Conservation (phyloP, 30 jellyfish, hydroid and myxozoan species). For the Mastigias papua region DNA sequence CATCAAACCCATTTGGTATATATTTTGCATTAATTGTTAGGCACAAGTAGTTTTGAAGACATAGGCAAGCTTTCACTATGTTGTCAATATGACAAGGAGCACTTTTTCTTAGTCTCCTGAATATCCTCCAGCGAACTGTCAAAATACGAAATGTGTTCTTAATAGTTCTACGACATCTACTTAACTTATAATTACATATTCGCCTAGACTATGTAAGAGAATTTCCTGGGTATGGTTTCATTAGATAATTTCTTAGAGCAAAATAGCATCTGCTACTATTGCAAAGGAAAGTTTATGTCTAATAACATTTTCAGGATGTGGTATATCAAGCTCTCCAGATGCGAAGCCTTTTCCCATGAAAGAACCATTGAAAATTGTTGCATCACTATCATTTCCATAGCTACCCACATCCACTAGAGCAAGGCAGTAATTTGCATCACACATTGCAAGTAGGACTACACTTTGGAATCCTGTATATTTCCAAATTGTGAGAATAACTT, state of each 20-base stretch:
- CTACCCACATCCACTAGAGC: constrained; percentile 70
- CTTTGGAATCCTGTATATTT: constrained; percentile 55
- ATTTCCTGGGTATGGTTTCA: constrained; percentile 37
- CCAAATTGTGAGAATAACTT: constrained; percentile 26
- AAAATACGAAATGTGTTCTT: constrained; percentile 65
- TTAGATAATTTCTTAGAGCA: constrained; percentile 25
- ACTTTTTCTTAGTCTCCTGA: constrained; percentile 52
- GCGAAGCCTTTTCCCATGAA: constrained; percentile 15
- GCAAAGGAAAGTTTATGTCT: constrained; percentile 30
- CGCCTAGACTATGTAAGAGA: neutral
- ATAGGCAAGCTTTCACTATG: constrained; percentile 59
- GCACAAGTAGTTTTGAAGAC: constrained; percentile 61
- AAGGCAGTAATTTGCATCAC: constrained; percentile 65
- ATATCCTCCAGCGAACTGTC: constrained; percentile 66
- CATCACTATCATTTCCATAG: constrained; percentile 57
- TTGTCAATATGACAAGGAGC: constrained; percentile 44
- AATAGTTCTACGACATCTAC: constrained; percentile 24
- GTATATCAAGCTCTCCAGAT: neutral
- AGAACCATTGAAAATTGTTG: constrained; percentile 18
- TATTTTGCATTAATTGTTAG: constrained; percentile 26
- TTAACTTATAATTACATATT: constrained; percentile 20
- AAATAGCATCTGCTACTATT: constrained; percentile 41
- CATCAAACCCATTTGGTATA: constrained; percentile 68
- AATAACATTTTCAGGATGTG: constrained; percentile 4
- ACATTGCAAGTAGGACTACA: constrained; percentile 32